Percentiles rank a stretch among this genome's conserved stretches.
Evolutionary conservation across 2,888 invertebrate species (phyloP).

Genomic region (Lottia scabra): DNA sequence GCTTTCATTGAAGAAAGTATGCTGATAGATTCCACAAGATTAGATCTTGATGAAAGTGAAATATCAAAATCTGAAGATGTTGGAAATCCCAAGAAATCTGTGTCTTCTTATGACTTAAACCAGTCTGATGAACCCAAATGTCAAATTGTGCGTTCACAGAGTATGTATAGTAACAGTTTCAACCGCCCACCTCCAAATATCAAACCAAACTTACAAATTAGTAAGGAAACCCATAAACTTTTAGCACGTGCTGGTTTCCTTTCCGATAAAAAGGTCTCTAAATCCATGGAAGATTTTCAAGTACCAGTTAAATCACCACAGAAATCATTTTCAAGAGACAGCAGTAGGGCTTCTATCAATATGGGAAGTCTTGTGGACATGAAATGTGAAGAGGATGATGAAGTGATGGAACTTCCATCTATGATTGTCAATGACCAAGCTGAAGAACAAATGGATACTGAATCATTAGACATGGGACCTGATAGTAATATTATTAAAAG

Average conservation of each 20-base stretch:
- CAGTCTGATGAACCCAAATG: background rate
- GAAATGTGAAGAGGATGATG: background rate
- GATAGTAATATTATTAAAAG: constrained; percentile 39
- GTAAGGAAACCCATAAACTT: constrained; percentile 55
- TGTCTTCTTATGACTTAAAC: background rate
- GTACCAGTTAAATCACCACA: constrained; percentile 35
- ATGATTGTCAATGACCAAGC: too few relatives aligned
- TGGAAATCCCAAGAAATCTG: background rate
- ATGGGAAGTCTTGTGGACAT: background rate
- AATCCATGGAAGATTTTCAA: constrained; percentile 21
- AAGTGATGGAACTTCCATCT: background rate
- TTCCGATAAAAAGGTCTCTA: constrained; percentile 23
- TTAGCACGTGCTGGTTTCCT: constrained; percentile 58
- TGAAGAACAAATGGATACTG: background rate
- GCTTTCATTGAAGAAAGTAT: constrained; percentile 18
- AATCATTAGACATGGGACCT: background rate
- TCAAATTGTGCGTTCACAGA: constrained; percentile 42
- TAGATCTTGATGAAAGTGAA: background rate
- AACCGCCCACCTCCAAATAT: constrained; percentile 29
- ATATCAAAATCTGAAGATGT: background rate
- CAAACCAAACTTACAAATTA: constrained; percentile 57
- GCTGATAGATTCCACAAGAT: constrained; percentile 1
- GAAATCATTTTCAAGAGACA: constrained; percentile 13
- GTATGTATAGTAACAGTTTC: constrained; percentile 25
- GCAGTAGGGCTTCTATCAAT: constrained; percentile 3